Percentiles rank a stretch among this genome's conserved stretches.
Conservation (phyloP, 2,797 vertebrate species). For the Fistularia commersonii region DNA sequence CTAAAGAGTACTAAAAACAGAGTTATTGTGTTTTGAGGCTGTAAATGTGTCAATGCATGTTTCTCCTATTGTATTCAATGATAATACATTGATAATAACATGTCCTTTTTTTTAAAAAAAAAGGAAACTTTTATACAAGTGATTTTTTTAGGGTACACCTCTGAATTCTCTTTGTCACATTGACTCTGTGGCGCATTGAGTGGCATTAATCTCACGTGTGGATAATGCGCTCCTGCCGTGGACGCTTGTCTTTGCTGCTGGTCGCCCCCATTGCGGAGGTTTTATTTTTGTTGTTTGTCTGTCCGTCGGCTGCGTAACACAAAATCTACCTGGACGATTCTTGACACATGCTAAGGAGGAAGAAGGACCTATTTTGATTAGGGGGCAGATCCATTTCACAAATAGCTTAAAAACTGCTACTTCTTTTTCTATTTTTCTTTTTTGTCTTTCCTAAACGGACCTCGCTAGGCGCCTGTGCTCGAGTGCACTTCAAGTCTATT, state of each 20-base stretch:
- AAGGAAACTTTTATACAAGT: conserved; percentile 47
- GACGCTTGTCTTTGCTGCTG: conserved; percentile 27
- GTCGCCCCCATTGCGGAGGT: conserved; percentile 12
- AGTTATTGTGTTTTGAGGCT: conserved; percentile 22
- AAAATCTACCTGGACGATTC: too few relatives aligned
- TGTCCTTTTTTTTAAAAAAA: conserved; percentile 7
- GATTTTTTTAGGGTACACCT: conserved; percentile 51
- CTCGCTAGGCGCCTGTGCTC: too few relatives aligned
- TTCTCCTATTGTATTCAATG: conserved; percentile 36
- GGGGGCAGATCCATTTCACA: too few relatives aligned
- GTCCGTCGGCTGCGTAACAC: too few relatives aligned
- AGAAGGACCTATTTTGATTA: too few relatives aligned
- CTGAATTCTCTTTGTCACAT: conserved; percentile 22
- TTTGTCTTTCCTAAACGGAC: too few relatives aligned
- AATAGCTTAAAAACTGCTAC: too few relatives aligned
- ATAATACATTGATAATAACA: conserved; percentile 23
- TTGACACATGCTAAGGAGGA: too few relatives aligned
- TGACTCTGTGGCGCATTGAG: conserved; percentile 24
- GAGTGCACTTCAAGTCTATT: conserved; percentile 13
- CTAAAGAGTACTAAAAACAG: conserved; percentile 26
- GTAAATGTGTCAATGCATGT: conserved; percentile 55
- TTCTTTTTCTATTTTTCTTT: conserved; percentile 7
- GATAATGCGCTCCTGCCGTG: conserved; percentile 10
- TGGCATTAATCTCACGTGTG: conserved; percentile 3
- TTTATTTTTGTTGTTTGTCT: too few relatives aligned